Evolutionary conservation across 2,113 vertebrate genomes (phyloP).

Genomic region (Odocoileus hemionus): DNA sequence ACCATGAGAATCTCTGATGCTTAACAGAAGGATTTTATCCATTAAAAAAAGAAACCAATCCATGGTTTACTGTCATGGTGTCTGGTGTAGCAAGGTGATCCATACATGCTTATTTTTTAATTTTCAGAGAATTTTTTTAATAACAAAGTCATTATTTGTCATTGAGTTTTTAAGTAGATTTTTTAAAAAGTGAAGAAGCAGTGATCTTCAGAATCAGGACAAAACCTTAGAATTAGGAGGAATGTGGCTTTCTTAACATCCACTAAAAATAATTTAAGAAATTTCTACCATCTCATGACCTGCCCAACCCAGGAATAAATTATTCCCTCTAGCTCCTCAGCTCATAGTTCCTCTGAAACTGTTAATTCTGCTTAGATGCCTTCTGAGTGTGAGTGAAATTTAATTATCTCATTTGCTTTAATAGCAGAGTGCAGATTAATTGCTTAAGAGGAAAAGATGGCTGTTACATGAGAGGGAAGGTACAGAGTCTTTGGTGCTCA

Average conservation of each 20-base stretch:
- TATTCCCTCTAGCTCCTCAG: neutral
- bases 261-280: constrained; percentile 25
- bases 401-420: constrained; percentile 51
- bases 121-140: neutral
- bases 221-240: constrained; percentile 15
- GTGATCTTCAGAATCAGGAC: neutral
- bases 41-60: neutral
- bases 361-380: constrained; percentile 32
- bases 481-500: neutral
- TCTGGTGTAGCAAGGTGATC: neutral
- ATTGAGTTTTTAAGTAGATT: neutral
- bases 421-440: constrained; percentile 23
- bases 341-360: constrained; percentile 25
- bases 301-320: neutral
- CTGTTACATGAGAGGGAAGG: neutral
- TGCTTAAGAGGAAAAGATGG: constrained; percentile 25
- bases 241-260: neutral
- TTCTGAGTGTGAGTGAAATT: constrained; percentile 52
- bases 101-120: neutral
- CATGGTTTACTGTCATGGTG: neutral
- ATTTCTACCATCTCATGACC: neutral
- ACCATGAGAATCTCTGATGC: neutral
- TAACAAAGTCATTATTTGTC: neutral
- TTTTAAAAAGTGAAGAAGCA: neutral
- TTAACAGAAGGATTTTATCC: neutral